phyloP scores from a whole-genome alignment of 2,797 vertebrate genomes.

The Denticeps clupeoides region DNA sequence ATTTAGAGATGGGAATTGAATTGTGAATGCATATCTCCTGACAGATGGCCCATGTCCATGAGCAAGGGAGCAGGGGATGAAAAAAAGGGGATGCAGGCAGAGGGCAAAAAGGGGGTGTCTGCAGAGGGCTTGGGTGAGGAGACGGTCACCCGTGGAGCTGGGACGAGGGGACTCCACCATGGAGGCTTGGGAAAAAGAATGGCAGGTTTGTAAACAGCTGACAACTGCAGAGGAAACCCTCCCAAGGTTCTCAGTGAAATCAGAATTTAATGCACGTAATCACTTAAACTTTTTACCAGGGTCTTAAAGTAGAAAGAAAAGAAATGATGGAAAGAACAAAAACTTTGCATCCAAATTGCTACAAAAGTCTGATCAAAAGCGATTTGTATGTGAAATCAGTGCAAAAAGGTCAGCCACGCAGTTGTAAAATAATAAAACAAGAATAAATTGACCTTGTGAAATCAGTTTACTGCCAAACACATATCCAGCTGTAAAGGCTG shows the following conservation, averaged over 20 bases:
- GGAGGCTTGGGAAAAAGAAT: slow-evolving; percentile 36
- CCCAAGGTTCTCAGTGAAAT: background rate
- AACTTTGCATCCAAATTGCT: too few relatives aligned
- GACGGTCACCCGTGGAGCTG: too few relatives aligned
- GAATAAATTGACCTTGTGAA: slow-evolving; percentile 1
- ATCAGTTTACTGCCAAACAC: slow-evolving; percentile 4
- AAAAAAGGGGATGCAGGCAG: background rate
- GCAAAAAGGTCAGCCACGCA: slow-evolving; percentile 3
- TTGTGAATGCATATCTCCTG: slow-evolving; percentile 37
- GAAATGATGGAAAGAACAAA: background rate
- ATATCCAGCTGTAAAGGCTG: background rate
- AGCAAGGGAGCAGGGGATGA: slow-evolving; percentile 13
- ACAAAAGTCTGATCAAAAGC: background rate
- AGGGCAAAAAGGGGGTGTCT: slow-evolving; percentile 19
- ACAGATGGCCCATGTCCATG: slow-evolving; percentile 14
- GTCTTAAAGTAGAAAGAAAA: background rate
- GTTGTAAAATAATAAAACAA: background rate
- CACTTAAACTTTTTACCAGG: too few relatives aligned
- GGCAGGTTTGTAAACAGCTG: slow-evolving; percentile 40
- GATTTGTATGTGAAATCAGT: background rate
- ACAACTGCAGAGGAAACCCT: slow-evolving; percentile 14
- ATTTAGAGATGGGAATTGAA: slow-evolving; percentile 48
- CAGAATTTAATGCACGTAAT: background rate
- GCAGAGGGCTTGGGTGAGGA: slow-evolving; percentile 6
- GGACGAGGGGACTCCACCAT: slow-evolving; percentile 23